Evolutionary conservation across 2,888 invertebrate species (phyloP).

Genomic region (Diplazon laetatorius): DNA sequence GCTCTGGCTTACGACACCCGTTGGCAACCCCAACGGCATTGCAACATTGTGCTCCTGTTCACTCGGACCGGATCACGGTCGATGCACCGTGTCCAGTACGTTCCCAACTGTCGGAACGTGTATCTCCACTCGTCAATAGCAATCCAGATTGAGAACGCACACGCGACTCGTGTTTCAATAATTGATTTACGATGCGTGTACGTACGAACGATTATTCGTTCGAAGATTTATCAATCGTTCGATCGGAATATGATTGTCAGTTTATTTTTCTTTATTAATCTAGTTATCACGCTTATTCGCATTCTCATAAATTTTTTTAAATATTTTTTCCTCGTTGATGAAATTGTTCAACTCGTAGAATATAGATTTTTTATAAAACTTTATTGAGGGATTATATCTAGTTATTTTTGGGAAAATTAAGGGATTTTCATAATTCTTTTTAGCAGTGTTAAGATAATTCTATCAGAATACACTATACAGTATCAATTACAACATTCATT

Average conservation of each 20-base stretch:
- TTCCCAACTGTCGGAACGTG: slow-evolving; percentile 15
- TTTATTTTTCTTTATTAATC: background rate
- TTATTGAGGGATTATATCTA: too few species aligned
- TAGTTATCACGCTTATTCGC: background rate
- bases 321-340: background rate
- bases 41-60: slow-evolving; percentile 47
- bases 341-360: too few species aligned
- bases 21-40: slow-evolving; percentile 34
- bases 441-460: too few species aligned
- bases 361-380: too few species aligned
- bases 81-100: slow-evolving; percentile 71
- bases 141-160: background rate
- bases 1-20: slow-evolving; percentile 76
- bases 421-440: too few species aligned
- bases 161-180: background rate
- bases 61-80: slow-evolving; percentile 71
- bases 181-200: background rate
- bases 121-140: slow-evolving; percentile 22
- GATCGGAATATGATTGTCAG: background rate
- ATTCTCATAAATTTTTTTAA: background rate
- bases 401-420: too few species aligned
- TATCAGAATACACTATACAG: too few species aligned
- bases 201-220: too few species aligned
- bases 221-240: too few species aligned
- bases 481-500: too few species aligned